Base-by-base conservation (phyloP, 1,140 invertebrate species). In the Charaxes varanes region DNA sequence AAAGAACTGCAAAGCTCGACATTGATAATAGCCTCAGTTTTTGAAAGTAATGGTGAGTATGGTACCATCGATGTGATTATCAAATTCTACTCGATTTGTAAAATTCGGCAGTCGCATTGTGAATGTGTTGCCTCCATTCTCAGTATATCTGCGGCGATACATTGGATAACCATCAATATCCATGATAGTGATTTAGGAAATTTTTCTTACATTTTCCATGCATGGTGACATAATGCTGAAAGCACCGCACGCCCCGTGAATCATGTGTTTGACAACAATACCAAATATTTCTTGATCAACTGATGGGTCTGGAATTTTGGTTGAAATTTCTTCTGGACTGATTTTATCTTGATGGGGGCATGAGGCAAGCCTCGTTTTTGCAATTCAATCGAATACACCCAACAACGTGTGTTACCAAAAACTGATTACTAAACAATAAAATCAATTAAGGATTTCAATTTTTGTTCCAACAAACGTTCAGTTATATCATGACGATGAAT, bases 51-150 rank as follows among this genome's bases (percentile, higher is more conserved):
- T 13, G 30, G 35, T 16, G 42, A 40, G 16, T 46, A 34, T 38
- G 43, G 36, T 11, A 46, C 26, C 15, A 42, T 23, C 30, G 14
- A 33, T 3, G 18, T 12, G 28, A 38, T 46, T 38, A 27, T 40
- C 36, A 35, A 48, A 11, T 2, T 32, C 31, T 13, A 40, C 40
- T 46, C 42, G 24, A 36, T 41, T 35, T 41, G 24, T 18, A 40
- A 10, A 43, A 12, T 56, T 62, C 32, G 47, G 34, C 52, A 56
- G 21, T 37, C 32, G 36, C 27, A 60, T 46, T 36, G 26, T 33
- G 54, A 41, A 46, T 54, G 57, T 51, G 36, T 49, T 43, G 40
- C 46, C 58, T 41, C 50, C 50, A 54, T 62, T 47, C 14, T 54
- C 32, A 47, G 46, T 34, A 33, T 13, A 41, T 57, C 53, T 51